phyloP scores from a whole-genome alignment of 1,140 invertebrate genomes.

The Ericerus pela region DNA sequence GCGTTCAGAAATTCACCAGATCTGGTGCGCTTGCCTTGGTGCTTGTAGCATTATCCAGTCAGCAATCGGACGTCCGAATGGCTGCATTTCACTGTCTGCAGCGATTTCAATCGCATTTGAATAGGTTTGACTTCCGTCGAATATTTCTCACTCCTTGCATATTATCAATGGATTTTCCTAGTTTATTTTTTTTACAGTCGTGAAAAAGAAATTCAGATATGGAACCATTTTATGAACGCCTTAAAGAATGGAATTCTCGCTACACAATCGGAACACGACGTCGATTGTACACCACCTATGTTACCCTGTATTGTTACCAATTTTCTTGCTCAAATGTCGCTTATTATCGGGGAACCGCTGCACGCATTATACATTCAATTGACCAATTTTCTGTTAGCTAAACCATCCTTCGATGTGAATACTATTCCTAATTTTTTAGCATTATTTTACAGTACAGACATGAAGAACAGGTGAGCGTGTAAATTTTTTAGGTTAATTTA shows the following conservation, averaged over 20 bases:
- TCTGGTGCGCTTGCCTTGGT: conserved; percentile 47
- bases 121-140: conserved; percentile 37
- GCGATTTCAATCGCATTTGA: conserved; percentile 48
- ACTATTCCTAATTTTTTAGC: conserved; percentile 32
- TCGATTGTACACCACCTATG: conserved; percentile 35
- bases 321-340: conserved; percentile 49
- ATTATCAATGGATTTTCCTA: background rate
- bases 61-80: conserved; percentile 39
- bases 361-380: conserved; percentile 49
- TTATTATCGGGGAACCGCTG: conserved; percentile 46
- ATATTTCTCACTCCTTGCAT: background rate
- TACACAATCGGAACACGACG: conserved; percentile 30
- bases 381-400: conserved; percentile 52
- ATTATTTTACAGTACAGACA: conserved; percentile 36
- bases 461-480: conserved; percentile 34
- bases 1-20: conserved; percentile 43
- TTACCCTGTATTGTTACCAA: conserved; percentile 48
- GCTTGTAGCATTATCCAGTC: conserved; percentile 44
- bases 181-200: conserved; percentile 27
- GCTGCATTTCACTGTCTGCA: conserved; percentile 48
- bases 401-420: conserved; percentile 47
- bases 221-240: conserved; percentile 34
- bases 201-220: conserved; percentile 34
- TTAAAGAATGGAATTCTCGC: conserved; percentile 35
- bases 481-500: background rate